A percentile compares a stretch with the other conserved stretches of the same genome.
phyloP scores from a whole-genome alignment of 2,888 invertebrate species.

The Fabriciana adippe region DNA sequence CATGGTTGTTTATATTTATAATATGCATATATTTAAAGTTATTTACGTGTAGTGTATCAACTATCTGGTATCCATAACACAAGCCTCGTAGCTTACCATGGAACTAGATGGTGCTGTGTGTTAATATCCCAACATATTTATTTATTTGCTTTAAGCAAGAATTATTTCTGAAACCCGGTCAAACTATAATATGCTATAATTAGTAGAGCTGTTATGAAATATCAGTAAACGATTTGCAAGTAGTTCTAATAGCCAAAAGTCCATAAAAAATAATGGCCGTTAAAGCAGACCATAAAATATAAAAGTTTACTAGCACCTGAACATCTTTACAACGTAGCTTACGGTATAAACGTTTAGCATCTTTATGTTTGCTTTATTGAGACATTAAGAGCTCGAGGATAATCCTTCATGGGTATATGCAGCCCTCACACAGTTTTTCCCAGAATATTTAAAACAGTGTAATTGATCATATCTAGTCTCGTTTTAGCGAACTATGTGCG shows the following conservation, averaged over 20 bases:
- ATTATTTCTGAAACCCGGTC: too few relatives aligned
- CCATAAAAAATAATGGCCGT: conserved; percentile 20
- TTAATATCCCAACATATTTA: too few relatives aligned
- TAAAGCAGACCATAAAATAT: conserved; percentile 29
- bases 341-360: conserved; percentile 24
- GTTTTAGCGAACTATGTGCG: too few relatives aligned
- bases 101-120: too few relatives aligned
- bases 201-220: conserved; percentile 7
- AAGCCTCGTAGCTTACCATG: too few relatives aligned
- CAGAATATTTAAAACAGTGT: neutral
- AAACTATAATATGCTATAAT: neutral
- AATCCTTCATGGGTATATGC: neutral
- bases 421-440: conserved; percentile 5
- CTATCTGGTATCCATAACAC: too few relatives aligned
- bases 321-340: conserved; percentile 31
- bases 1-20: too few relatives aligned
- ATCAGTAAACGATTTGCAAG: conserved; percentile 17
- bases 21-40: too few relatives aligned
- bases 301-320: conserved; percentile 21
- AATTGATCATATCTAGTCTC: neutral
- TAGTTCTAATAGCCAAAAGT: conserved; percentile 13
- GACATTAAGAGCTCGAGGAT: conserved; percentile 21
- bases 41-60: too few relatives aligned
- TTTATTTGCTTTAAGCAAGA: too few relatives aligned
- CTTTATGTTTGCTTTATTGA: conserved; percentile 23